Evolutionary conservation across 2,113 vertebrate species (phyloP).

Genomic region (Bostrychus sinensis): DNA sequence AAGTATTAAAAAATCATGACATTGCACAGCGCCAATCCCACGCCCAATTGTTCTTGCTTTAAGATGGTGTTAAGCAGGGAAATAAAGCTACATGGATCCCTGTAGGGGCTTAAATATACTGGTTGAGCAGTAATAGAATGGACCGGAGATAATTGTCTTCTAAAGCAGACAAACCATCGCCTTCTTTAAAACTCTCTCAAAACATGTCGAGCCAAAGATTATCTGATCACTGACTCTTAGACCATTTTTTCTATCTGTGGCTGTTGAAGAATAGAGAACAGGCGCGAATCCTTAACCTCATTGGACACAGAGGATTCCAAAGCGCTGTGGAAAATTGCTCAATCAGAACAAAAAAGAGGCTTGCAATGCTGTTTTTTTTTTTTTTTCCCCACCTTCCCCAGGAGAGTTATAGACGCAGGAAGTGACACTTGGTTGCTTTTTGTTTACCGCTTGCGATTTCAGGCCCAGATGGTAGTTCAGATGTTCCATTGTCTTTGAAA

Average conservation of each 20-base stretch:
- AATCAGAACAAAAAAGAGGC: slow-evolving; percentile 23
- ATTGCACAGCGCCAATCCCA: slow-evolving; percentile 44
- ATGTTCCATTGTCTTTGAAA: slow-evolving; percentile 8
- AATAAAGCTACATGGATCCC: slow-evolving; percentile 53
- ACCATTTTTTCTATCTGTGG: slow-evolving; percentile 31
- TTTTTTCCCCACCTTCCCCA: too few species aligned
- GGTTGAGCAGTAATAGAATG: slow-evolving; percentile 16
- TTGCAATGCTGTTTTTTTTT: background rate
- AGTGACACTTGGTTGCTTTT: slow-evolving; percentile 24
- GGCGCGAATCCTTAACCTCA: slow-evolving; percentile 56
- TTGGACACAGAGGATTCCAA: slow-evolving; percentile 55
- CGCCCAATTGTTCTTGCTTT: slow-evolving; percentile 46
- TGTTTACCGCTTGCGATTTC: slow-evolving; percentile 23
- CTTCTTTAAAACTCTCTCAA: slow-evolving; percentile 36
- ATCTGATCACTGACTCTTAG: slow-evolving; percentile 47
- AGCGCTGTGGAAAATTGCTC: slow-evolving; percentile 42
- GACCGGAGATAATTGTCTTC: slow-evolving; percentile 34
- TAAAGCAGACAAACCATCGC: slow-evolving; percentile 24
- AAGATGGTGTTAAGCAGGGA: slow-evolving; percentile 27
- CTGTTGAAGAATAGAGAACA: slow-evolving; percentile 36
- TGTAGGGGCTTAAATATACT: slow-evolving; percentile 44
- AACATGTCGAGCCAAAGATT: slow-evolving; percentile 41
- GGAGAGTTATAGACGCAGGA: slow-evolving; percentile 3
- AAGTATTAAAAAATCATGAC: slow-evolving; percentile 50
- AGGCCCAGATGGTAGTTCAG: slow-evolving; percentile 38